These are phyloP conservation scores for Heliconius charithonia DNA, from an alignment of 2,888 invertebrate species.

Conservation along the genomic window DNA sequence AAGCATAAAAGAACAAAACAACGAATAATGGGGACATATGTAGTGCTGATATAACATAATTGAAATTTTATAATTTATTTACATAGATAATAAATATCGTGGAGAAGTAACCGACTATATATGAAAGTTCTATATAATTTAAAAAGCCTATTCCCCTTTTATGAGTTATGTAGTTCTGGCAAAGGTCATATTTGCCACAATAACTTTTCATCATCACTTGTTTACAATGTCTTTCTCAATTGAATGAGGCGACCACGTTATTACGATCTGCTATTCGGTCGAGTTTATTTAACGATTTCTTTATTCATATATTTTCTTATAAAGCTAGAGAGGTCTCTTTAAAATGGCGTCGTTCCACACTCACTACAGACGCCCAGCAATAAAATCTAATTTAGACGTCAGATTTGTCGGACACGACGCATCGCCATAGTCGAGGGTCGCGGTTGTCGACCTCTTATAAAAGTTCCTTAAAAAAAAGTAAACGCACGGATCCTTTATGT, in stretches of 20 bases:
- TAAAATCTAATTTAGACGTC: conserved; percentile 84
- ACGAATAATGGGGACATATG: neutral
- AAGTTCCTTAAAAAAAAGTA: conserved; percentile 24
- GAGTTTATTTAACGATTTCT: conserved; percentile 37
- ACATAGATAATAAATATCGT: neutral
- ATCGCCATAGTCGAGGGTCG: conserved; percentile 63
- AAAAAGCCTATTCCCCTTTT: conserved; percentile 25
- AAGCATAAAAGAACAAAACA: no score
- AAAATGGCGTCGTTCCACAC: conserved; percentile 56
- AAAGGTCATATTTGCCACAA: conserved; percentile 67
- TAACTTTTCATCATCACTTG: conserved; percentile 68
- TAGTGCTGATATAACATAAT: no score
- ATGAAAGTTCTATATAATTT: neutral
- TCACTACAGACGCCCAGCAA: conserved; percentile 76
- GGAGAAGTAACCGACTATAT: neutral
- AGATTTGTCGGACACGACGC: conserved; percentile 78
- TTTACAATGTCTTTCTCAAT: conserved; percentile 74
- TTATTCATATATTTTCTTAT: conserved; percentile 36
- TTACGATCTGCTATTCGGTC: conserved; percentile 53
- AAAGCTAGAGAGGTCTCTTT: conserved; percentile 53
- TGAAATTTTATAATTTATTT: neutral
- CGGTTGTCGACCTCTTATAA: conserved; percentile 75
- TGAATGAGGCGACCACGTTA: conserved; percentile 62
- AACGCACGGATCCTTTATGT: neutral
- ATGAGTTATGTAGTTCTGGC: conserved; percentile 35